phyloP scores from a whole-genome alignment of 2,797 vertebrate genomes.

The Pteronotus mesoamericanus region DNA sequence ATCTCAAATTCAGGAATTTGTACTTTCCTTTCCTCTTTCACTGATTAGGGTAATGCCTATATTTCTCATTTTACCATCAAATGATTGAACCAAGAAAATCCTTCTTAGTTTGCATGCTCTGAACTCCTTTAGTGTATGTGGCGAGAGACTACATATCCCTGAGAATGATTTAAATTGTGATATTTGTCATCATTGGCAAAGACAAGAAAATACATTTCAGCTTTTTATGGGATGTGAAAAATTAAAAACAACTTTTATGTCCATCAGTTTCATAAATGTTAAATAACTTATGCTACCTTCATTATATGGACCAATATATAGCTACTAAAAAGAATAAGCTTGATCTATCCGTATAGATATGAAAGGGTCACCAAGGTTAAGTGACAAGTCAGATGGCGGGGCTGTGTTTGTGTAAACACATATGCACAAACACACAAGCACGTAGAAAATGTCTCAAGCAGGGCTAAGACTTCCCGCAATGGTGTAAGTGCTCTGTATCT shows the following conservation, averaged over 20 bases:
- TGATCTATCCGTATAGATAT: background rate
- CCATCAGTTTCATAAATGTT: background rate
- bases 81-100: background rate
- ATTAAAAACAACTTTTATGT: background rate
- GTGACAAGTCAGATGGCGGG: background rate
- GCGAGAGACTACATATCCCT: background rate
- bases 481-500: too few relatives aligned
- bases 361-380: background rate
- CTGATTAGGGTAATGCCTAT: background rate
- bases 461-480: background rate
- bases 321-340: background rate
- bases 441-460: background rate
- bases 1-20: background rate
- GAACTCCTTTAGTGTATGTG: background rate
- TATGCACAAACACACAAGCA: background rate
- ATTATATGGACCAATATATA: background rate
- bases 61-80: background rate
- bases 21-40: slow-evolving; percentile 1
- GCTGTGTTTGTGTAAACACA: background rate
- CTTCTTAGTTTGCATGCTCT: background rate
- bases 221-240: background rate
- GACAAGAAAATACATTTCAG: background rate
- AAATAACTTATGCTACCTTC: background rate
- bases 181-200: background rate
- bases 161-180: background rate